These are phyloP conservation scores for Botia kubotai DNA, from an alignment of 2,797 vertebrate genomes.

Conservation along the genomic window DNA sequence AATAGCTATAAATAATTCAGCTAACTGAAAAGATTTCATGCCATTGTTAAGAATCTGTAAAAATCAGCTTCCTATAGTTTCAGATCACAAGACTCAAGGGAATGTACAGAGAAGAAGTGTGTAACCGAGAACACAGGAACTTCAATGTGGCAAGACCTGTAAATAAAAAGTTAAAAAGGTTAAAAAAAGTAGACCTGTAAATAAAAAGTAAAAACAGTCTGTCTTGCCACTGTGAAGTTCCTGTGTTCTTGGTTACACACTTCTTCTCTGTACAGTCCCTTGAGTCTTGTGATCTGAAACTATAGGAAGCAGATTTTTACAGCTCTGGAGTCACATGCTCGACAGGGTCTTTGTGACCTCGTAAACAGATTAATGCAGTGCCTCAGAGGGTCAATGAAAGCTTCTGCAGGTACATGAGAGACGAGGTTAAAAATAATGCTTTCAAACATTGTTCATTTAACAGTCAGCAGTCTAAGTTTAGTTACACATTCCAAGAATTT, in stretches of 20 bases:
- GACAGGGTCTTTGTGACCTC: conserved; percentile 62
- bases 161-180: too few relatives aligned
- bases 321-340: conserved; percentile 72
- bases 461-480: too few relatives aligned
- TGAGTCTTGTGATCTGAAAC: conserved; percentile 60
- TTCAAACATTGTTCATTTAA: too few relatives aligned
- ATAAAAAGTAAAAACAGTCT: too few relatives aligned
- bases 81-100: conserved; percentile 61
- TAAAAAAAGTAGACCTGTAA: too few relatives aligned
- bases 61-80: conserved; percentile 40
- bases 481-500: too few relatives aligned
- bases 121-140: neutral
- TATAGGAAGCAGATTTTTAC: conserved; percentile 46
- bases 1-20: too few relatives aligned
- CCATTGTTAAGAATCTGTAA: too few relatives aligned
- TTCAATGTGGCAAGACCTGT: too few relatives aligned
- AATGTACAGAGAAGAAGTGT: conserved; percentile 66
- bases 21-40: too few relatives aligned
- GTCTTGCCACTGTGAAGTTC: neutral
- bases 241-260: conserved; percentile 40
- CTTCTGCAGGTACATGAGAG: conserved; percentile 70
- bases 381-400: conserved; percentile 65
- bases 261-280: conserved; percentile 63
- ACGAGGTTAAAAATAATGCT: conserved; percentile 33
- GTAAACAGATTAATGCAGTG: conserved; percentile 66